A percentile compares a stretch with the other conserved stretches of the same genome.
Evolutionary conservation across 2,888 invertebrate genomes (phyloP).

Genomic region (Ophioninae sp.): DNA sequence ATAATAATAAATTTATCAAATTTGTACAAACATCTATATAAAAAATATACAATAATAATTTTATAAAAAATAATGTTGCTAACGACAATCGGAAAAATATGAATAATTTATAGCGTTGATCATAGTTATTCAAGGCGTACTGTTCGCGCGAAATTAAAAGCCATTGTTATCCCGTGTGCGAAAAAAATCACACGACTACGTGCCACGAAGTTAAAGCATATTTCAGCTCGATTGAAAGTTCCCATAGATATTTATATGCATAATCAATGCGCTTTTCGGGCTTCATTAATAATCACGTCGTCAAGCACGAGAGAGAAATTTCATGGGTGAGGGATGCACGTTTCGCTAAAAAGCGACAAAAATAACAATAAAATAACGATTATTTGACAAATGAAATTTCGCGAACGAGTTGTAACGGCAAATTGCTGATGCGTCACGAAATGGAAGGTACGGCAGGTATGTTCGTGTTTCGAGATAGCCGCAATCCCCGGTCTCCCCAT

Average conservation of each 20-base stretch:
- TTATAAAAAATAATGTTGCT: not conserved
- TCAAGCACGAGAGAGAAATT: not conserved
- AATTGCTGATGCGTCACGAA: slow-evolving; percentile 8
- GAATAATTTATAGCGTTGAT: not conserved
- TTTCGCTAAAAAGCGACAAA: not conserved
- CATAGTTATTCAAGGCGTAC: not conserved
- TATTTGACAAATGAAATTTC: slow-evolving; percentile 14
- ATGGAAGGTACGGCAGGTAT: not conserved
- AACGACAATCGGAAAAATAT: not conserved
- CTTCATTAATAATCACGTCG: not conserved
- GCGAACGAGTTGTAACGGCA: not conserved
- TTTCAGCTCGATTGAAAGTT: not conserved
- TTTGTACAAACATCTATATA: too few species aligned
- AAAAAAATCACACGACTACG: not conserved
- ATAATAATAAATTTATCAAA: too few species aligned
- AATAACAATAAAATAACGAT: not conserved
- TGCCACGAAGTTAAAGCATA: not conserved
- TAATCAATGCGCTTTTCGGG: not conserved
- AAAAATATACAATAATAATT: not conserved
- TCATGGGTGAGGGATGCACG: not conserved
- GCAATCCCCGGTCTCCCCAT: slow-evolving; percentile 2
- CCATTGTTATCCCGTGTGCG: not conserved
- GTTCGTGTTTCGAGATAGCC: not conserved
- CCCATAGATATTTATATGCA: not conserved
- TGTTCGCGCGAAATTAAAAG: not conserved